Percentiles rank a stretch among this genome's conserved stretches.
Conservation (phyloP, 2,113 vertebrate genomes). For the Pluvialis apricaria region DNA sequence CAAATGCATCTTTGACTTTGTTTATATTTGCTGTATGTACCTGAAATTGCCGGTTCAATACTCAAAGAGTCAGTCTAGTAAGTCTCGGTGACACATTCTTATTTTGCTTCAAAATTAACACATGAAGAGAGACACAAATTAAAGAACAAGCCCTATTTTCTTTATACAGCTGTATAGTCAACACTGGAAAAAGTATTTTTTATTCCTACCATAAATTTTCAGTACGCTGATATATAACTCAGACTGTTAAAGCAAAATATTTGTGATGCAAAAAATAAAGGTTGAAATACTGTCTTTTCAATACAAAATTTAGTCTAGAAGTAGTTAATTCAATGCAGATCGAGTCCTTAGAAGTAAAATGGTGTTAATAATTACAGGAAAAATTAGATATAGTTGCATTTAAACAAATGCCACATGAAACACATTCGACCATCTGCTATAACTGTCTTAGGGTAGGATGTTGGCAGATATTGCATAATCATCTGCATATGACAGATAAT, state of each 20-base stretch:
- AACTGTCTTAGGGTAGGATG: slow-evolving; percentile 65
- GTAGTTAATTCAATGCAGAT: not conserved
- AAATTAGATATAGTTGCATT: slow-evolving; percentile 62
- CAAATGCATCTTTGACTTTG: not conserved
- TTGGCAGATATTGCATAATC: slow-evolving; percentile 70
- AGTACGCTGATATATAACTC: not conserved
- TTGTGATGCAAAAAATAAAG: not conserved
- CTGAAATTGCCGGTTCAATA: not conserved
- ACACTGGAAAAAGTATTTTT: not conserved
- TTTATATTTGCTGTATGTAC: not conserved
- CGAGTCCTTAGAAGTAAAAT: slow-evolving; percentile 35
- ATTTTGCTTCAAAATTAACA: not conserved
- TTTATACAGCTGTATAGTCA: not conserved
- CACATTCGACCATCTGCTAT: slow-evolving; percentile 69
- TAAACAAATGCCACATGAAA: slow-evolving; percentile 72
- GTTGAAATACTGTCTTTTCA: not conserved
- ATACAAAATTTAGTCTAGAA: not conserved
- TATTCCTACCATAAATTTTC: not conserved
- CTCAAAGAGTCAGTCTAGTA: not conserved
- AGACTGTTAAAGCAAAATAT: not conserved
- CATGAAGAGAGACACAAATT: not conserved
- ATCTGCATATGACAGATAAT: slow-evolving; percentile 72
- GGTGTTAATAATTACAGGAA: slow-evolving; percentile 55
- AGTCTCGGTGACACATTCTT: not conserved
- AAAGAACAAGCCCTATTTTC: not conserved